phyloP scores from a whole-genome alignment of 2,113 vertebrate genomes.

The Epinephelus fuscoguttatus region DNA sequence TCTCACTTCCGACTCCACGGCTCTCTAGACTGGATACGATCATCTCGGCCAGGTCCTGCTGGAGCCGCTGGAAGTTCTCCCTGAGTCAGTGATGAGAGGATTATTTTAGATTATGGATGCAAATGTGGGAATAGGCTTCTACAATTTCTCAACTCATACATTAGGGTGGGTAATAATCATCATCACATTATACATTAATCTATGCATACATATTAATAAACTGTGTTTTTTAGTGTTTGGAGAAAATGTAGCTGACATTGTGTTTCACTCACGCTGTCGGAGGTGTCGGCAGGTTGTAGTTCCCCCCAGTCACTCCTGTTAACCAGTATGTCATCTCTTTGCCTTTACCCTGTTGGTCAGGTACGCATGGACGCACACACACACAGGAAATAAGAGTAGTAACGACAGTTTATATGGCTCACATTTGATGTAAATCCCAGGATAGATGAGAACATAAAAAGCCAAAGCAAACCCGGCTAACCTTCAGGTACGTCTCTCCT shows the following conservation, averaged over 20 bases:
- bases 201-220: neutral
- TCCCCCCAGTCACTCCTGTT: conserved; percentile 89
- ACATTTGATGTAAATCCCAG: neutral
- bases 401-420: neutral
- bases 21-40: conserved; percentile 88
- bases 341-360: conserved; percentile 90
- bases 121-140: too few relatives aligned
- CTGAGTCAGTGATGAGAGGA: conserved; percentile 75
- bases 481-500: conserved; percentile 97
- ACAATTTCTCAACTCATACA: neutral
- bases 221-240: neutral
- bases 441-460: neutral
- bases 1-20: conserved; percentile 74
- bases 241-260: neutral
- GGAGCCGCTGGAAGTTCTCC: conserved; percentile 95
- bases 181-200: neutral
- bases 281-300: conserved; percentile 91
- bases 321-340: conserved; percentile 97
- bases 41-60: conserved; percentile 93
- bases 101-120: conserved; percentile 1
- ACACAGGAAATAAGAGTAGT: neutral
- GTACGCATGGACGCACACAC: neutral
- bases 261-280: conserved; percentile 91
- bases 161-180: neutral
- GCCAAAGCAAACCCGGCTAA: conserved; percentile 63